Evolutionary conservation across 2,888 invertebrate genomes (phyloP), one percentile per base, ranked within the genome.

Genomic region (Idaea aversata): DNA sequence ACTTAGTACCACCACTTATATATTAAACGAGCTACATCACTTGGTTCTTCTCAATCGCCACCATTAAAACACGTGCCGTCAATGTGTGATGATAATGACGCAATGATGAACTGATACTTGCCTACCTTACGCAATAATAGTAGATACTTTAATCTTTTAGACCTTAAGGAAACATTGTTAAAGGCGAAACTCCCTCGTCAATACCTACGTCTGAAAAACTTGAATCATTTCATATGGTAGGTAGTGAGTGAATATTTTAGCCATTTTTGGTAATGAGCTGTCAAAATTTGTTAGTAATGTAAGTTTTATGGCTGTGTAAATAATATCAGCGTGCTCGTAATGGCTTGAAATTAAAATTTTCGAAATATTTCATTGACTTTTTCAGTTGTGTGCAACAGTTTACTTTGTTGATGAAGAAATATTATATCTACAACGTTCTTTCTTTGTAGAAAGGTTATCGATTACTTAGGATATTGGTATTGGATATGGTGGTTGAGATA

Each of bases 181-280:
- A 13, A 47, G 47, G 47, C 47, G 47, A 10, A 36, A 47, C 13
- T 47, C 13, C 47, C 10, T 25, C 7, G 47, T 4, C 47, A 47
- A 47, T 47, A 47, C 7, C 10, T 4, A 6, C 13, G 0, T 47
- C 66, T 66, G 62, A 71, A 69, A 73, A 73, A 68, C 70, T 66
- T 68, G 69, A 36, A 64, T 59, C 64, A 63, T 67, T 64, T 63
- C 61, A 68, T 69, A 73, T 70, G 70, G 65, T 63, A 25, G 63
- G 60, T 65, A 67, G 57, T 7, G 6, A 58, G n/a, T 58, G 58
- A 68, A 69, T 70, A 70, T 67, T 70, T 68, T 63, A 63, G 38
- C 63, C 70, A 63, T 66, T 67, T 70, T 70, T 66, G 72, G 70
- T 61, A 57, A 66, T 63, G 67, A 63, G 67, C 70, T 70, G 71